phyloP scores from a whole-genome alignment of 2,113 vertebrate species.

The Perognathus longimembris region DNA sequence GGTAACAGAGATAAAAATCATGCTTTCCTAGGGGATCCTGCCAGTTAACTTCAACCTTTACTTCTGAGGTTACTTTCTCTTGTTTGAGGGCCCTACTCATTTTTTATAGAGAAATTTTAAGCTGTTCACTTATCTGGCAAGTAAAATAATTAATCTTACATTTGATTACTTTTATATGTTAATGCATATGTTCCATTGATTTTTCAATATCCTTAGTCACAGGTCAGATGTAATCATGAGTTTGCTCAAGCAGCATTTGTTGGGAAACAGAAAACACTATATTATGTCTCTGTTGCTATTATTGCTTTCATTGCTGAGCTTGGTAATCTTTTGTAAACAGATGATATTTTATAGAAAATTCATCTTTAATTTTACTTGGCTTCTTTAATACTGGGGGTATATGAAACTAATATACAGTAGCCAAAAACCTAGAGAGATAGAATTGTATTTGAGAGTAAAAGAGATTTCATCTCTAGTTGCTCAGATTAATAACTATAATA shows the following conservation, averaged over 20 bases:
- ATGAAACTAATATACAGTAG: slow-evolving; percentile 7
- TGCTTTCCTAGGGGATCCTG: not conserved
- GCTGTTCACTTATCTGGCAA: not conserved
- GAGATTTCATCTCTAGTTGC: slow-evolving; percentile 7
- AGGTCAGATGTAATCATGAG: slow-evolving; percentile 32
- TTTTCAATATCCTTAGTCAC: slow-evolving; percentile 20
- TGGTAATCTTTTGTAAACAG: not conserved
- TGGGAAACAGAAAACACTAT: not conserved
- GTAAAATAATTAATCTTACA: slow-evolving; percentile 20
- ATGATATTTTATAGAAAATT: not conserved
- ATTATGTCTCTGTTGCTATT: not conserved
- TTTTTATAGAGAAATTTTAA: slow-evolving; percentile 26
- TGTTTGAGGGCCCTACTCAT: not conserved
- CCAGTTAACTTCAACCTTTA: not conserved
- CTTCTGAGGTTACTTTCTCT: not conserved
- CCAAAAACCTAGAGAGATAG: not conserved
- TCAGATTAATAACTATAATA: not conserved
- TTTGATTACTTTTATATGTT: slow-evolving; percentile 7
- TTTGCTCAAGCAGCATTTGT: slow-evolving; percentile 9
- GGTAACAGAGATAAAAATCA: not conserved
- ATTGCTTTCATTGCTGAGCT: not conserved
- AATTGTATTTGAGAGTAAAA: slow-evolving; percentile 3
- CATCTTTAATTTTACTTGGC: slow-evolving; percentile 34
- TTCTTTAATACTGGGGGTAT: slow-evolving; percentile 51
- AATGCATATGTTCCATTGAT: not conserved